These are phyloP conservation scores for Drosophila longiperda DNA, from an alignment of 2,888 invertebrate genomes.

Conservation along the genomic window DNA sequence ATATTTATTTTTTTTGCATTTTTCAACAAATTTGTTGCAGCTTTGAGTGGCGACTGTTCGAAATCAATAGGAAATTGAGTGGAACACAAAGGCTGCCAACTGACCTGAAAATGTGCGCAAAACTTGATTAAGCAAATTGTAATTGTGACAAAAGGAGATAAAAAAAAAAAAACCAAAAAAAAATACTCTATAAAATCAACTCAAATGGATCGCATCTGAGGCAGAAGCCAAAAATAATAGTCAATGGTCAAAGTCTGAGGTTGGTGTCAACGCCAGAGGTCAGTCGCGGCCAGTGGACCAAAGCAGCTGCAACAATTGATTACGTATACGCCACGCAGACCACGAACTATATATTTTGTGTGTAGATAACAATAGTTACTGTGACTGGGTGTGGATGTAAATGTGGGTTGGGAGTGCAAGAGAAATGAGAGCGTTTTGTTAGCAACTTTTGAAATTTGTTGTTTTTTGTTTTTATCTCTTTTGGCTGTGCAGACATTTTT, in stretches of 20 bases:
- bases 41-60: slow-evolving; percentile 45
- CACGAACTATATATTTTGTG: slow-evolving; percentile 36
- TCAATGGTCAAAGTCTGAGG: slow-evolving; percentile 35
- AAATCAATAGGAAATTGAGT: slow-evolving; percentile 57
- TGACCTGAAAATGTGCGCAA: slow-evolving; percentile 73
- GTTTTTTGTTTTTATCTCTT: slow-evolving; percentile 25
- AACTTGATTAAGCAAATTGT: slow-evolving; percentile 78
- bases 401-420: not conserved
- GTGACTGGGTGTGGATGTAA: too few relatives aligned
- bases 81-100: slow-evolving; percentile 67
- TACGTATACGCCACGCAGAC: slow-evolving; percentile 74
- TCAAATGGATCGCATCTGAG: slow-evolving; percentile 49
- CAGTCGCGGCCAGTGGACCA: slow-evolving; percentile 42
- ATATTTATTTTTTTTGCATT: slow-evolving; percentile 2
- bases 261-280: slow-evolving; percentile 34
- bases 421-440: slow-evolving; percentile 38
- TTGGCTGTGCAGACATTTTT: slow-evolving; percentile 70
- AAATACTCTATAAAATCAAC: slow-evolving; percentile 23
- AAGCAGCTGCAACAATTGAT: slow-evolving; percentile 71
- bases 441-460: slow-evolving; percentile 47
- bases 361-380: slow-evolving; percentile 51
- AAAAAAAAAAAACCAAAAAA: slow-evolving; percentile 8
- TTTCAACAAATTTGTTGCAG: slow-evolving; percentile 21
- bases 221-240: slow-evolving; percentile 60
- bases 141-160: slow-evolving; percentile 53